Evolutionary conservation across 2,113 vertebrate genomes (phyloP).

Genomic region (Tor tambroides): DNA sequence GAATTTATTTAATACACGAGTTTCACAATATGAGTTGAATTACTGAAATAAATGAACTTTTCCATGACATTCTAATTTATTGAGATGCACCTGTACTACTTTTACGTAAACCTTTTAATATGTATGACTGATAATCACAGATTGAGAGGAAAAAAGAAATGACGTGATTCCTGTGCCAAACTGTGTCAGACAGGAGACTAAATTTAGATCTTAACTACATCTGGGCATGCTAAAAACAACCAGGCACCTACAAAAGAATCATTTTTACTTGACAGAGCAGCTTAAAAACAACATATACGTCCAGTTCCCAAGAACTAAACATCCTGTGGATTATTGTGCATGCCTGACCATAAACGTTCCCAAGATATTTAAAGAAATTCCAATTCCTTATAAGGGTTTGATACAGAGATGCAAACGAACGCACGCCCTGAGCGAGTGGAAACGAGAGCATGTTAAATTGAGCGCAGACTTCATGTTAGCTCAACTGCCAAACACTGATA

Average conservation of each 20-base stretch:
- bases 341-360: neutral
- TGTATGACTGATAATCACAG: neutral
- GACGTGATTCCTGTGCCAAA: neutral
- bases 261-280: neutral
- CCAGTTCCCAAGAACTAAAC: neutral
- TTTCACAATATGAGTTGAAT: too few species aligned
- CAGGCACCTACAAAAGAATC: neutral
- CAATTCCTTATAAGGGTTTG: neutral
- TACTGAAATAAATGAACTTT: too few species aligned
- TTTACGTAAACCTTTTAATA: neutral
- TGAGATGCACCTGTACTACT: too few species aligned
- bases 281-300: neutral
- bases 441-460: slow-evolving; percentile 5
- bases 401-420: neutral
- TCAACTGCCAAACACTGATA: slow-evolving; percentile 14
- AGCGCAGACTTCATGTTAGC: slow-evolving; percentile 2
- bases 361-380: slow-evolving; percentile 8
- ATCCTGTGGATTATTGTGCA: neutral
- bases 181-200: neutral
- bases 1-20: too few species aligned
- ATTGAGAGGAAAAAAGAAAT: neutral
- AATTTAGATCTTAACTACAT: slow-evolving; percentile 6
- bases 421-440: neutral
- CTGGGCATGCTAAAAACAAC: neutral
- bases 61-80: too few species aligned